phyloP scores from a whole-genome alignment of 2,888 invertebrate genomes.

The Idaea dimidiata region DNA sequence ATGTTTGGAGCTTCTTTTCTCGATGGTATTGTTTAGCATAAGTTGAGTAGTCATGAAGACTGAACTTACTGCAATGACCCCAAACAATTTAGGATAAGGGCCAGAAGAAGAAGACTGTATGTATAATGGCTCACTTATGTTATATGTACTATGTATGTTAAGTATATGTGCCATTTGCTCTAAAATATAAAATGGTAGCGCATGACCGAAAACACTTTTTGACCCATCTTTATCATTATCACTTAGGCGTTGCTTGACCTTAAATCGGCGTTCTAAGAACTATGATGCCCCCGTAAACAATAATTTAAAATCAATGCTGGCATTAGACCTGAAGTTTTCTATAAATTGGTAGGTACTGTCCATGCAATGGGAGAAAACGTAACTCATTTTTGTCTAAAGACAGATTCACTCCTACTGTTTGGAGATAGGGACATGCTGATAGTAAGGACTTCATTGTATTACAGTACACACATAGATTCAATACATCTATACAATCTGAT shows the following conservation, averaged over 20 bases:
- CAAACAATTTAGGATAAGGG: too few species aligned
- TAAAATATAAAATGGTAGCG: too few species aligned
- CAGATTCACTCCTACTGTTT: not conserved
- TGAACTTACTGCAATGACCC: too few species aligned
- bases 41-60: too few species aligned
- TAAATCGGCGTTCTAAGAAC: not conserved
- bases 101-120: too few species aligned
- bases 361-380: not conserved
- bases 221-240: not conserved
- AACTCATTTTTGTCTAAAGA: not conserved
- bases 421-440: not conserved
- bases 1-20: too few species aligned
- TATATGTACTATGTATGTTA: too few species aligned
- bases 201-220: too few species aligned
- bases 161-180: too few species aligned
- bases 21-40: too few species aligned
- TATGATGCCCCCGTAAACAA: not conserved
- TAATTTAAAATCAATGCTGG: not conserved
- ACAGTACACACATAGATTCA: too few species aligned
- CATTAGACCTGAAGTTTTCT: not conserved
- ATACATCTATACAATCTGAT: not conserved
- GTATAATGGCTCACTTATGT: too few species aligned
- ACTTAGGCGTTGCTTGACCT: not conserved
- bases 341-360: not conserved
- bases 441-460: not conserved